phyloP scores from a whole-genome alignment of 2,113 vertebrate genomes.

The Acanthisitta chloris region DNA sequence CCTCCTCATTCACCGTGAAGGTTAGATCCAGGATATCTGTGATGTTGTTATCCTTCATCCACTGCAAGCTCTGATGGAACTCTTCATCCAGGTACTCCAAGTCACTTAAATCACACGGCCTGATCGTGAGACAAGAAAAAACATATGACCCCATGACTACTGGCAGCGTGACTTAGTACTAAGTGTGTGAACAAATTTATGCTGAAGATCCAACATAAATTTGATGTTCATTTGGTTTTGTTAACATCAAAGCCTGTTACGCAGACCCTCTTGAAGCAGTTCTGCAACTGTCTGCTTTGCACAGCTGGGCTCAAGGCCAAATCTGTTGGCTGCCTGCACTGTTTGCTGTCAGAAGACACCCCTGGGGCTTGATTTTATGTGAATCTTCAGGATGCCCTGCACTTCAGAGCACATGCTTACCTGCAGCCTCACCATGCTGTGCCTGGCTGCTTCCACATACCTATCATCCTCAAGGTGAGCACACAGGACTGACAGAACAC shows the following conservation, averaged over 20 bases:
- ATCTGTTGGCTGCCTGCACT: not conserved
- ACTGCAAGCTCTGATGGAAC: slow-evolving; percentile 97
- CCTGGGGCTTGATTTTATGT: not conserved
- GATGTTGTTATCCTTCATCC: slow-evolving; percentile 99
- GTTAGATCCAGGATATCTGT: slow-evolving; percentile 96
- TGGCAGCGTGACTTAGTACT: not conserved
- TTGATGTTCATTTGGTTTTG: not conserved
- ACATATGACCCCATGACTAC: not conserved
- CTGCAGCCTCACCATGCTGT: not conserved
- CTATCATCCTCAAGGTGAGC: not conserved
- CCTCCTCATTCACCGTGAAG: slow-evolving; percentile 97
- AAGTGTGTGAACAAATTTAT: not conserved
- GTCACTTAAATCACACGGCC: slow-evolving; percentile 93
- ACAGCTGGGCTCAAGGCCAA: not conserved
- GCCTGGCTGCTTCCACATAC: not conserved
- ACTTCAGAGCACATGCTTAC: not conserved
- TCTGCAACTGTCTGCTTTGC: not conserved
- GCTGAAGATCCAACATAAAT: not conserved
- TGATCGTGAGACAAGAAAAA: slow-evolving; percentile 41
- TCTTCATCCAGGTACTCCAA: slow-evolving; percentile 97
- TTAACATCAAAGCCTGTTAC: not conserved
- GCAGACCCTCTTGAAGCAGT: not conserved
- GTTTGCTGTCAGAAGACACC: not conserved
- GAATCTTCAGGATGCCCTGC: not conserved
- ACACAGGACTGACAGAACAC: not conserved